Percentiles rank a stretch among this genome's conserved stretches.
Conservation (phyloP, 2,113 vertebrate species). For the Brienomyrus longianalis region DNA sequence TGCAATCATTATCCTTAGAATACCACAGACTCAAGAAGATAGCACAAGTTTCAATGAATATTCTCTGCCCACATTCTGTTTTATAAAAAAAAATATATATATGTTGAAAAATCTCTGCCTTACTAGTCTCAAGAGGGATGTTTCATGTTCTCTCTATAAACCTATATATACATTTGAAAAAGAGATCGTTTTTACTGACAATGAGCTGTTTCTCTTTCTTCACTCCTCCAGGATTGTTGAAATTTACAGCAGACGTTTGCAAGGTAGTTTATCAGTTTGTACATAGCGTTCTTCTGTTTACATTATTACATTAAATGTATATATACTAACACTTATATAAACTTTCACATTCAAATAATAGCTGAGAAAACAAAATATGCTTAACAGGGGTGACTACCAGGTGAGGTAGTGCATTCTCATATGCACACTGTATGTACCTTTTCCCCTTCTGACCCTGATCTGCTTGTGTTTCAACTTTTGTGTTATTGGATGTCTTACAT, state of each 20-base stretch:
- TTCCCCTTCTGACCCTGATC: background rate
- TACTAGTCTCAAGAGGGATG: background rate
- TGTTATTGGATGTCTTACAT: background rate
- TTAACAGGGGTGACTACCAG: background rate
- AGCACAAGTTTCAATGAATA: background rate
- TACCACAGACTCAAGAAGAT: background rate
- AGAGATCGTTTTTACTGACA: background rate
- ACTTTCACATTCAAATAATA: background rate
- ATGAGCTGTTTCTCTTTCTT: background rate
- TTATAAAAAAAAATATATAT: background rate
- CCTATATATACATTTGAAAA: background rate
- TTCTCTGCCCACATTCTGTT: background rate
- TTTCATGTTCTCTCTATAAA: background rate
- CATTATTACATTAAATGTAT: background rate
- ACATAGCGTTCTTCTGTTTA: background rate
- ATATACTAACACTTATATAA: background rate
- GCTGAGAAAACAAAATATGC: background rate
- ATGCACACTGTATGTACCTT: background rate
- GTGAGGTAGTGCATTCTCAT: background rate
- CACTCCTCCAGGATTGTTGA: constrained; percentile 82
- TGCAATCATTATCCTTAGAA: background rate
- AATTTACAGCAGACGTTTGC: constrained; percentile 93
- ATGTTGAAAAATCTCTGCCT: background rate
- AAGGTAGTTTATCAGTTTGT: constrained; percentile 64
- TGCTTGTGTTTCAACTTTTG: background rate